Evolutionary conservation across 2,888 invertebrate species (phyloP).

Genomic region (Minunthozetes semirufus): DNA sequence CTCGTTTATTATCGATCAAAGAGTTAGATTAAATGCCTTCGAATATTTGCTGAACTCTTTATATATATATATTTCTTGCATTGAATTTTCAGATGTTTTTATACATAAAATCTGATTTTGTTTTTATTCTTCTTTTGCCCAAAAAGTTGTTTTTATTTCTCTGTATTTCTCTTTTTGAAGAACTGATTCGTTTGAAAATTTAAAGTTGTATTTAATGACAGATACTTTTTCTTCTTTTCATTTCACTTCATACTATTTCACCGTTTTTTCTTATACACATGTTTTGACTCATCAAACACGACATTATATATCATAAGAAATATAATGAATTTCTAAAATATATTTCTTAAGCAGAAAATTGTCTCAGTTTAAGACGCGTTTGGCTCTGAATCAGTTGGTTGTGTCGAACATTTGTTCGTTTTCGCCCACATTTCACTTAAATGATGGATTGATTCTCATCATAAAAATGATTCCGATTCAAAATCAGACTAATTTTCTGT

Average conservation of each 20-base stretch:
- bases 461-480: too few relatives aligned
- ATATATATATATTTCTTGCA: background rate
- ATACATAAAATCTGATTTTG: background rate
- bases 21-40: conserved; percentile 8
- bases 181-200: background rate
- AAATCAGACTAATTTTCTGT: too few relatives aligned
- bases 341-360: background rate
- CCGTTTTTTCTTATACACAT: background rate
- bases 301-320: background rate
- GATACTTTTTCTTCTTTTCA: background rate
- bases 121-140: background rate
- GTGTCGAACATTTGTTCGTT: background rate
- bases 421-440: background rate
- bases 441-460: background rate
- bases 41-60: background rate
- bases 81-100: too few relatives aligned
- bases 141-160: background rate
- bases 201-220: conserved; percentile 3
- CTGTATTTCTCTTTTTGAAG: background rate
- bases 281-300: conserved; percentile 25
- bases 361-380: background rate
- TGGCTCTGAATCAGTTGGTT: background rate
- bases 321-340: background rate
- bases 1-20: conserved; percentile 1
- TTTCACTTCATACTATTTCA: too few relatives aligned